Evolutionary conservation across 2,888 invertebrate genomes (phyloP).

Genomic region (Drosophila lacicola): DNA sequence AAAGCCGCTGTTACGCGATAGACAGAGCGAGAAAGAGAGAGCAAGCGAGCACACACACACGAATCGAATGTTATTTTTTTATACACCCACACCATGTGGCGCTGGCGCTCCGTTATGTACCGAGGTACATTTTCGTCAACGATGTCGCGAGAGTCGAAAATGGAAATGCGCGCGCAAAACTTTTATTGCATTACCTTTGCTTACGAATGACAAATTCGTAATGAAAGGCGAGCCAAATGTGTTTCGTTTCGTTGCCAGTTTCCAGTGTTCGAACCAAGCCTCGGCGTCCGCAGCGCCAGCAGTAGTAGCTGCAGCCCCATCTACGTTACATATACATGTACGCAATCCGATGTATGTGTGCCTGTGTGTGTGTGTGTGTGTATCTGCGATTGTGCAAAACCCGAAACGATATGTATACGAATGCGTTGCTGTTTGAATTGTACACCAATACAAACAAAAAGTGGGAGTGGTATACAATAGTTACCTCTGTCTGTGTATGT

Average conservation of each 20-base stretch:
- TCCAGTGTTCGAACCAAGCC: slow-evolving; percentile 57
- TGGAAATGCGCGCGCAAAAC: slow-evolving; percentile 79
- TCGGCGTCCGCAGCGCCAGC: slow-evolving; percentile 46
- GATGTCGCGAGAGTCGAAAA: slow-evolving; percentile 57
- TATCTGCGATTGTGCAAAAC: slow-evolving; percentile 78
- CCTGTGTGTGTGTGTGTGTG: slow-evolving; percentile 41
- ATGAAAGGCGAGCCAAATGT: slow-evolving; percentile 82
- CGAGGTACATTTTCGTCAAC: slow-evolving; percentile 43
- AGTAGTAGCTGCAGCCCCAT: slow-evolving; percentile 46
- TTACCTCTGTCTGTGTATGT: slow-evolving; percentile 35
- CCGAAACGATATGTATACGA: slow-evolving; percentile 73
- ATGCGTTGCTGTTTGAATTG: slow-evolving; percentile 73
- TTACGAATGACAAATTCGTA: slow-evolving; percentile 85
- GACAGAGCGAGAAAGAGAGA: slow-evolving; percentile 14
- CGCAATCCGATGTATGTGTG: slow-evolving; percentile 44
- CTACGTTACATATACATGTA: slow-evolving; percentile 48
- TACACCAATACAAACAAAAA: slow-evolving; percentile 64
- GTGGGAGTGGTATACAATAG: slow-evolving; percentile 79
- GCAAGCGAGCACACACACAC: slow-evolving; percentile 21
- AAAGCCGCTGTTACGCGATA: slow-evolving; percentile 33
- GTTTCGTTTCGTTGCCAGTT: slow-evolving; percentile 76
- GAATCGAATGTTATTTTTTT: slow-evolving; percentile 69
- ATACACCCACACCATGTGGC: slow-evolving; percentile 64
- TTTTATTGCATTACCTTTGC: slow-evolving; percentile 84
- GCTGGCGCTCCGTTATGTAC: slow-evolving; percentile 65